Conservation (phyloP, 92 coral and sea anemone species). For the Plumapathes pennacea region DNA sequence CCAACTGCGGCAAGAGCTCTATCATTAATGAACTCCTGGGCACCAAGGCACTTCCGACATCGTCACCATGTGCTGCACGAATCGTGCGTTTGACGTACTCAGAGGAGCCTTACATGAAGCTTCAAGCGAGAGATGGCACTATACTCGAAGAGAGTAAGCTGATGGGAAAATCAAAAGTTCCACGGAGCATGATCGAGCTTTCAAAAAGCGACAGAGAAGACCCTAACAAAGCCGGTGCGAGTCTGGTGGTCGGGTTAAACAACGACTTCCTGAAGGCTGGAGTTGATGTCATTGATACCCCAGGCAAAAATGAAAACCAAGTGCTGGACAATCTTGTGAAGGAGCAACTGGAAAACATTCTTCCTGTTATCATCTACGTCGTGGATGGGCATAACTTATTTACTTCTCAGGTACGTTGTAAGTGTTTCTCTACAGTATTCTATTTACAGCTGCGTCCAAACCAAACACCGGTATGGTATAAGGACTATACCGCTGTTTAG, state of each 20-base stretch:
- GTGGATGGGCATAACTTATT: constrained; percentile 67
- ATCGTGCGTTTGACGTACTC: constrained; percentile 65
- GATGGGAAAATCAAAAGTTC: constrained; percentile 36
- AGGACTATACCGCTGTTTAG: too few relatives aligned
- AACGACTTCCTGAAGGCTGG: constrained; percentile 61
- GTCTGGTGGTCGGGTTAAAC: constrained; percentile 49
- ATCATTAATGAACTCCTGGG: constrained; percentile 62
- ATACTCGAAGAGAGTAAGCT: constrained; percentile 9
- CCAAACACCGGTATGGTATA: too few relatives aligned
- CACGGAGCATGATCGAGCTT: constrained; percentile 55
- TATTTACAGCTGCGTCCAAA: too few relatives aligned
- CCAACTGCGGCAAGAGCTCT: constrained; percentile 77
- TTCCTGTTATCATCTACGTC: constrained; percentile 62
- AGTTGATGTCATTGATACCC: constrained; percentile 62
- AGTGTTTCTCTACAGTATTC: too few relatives aligned
- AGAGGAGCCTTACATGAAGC: constrained; percentile 36
- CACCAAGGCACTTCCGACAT: constrained; percentile 49
- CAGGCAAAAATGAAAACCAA: constrained; percentile 58
- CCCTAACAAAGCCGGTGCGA: constrained; percentile 44
- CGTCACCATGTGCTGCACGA: constrained; percentile 68
- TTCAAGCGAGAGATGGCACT: constrained; percentile 16
- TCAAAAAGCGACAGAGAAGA: constrained; percentile 46
- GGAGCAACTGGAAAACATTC: constrained; percentile 44
- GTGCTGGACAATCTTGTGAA: constrained; percentile 61
- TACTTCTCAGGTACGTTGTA: constrained; percentile 54